Percentiles rank a stretch among this genome's conserved stretches.
These are phyloP conservation scores for Heliconius erato DNA, from an alignment of 2,888 invertebrate species.

Conservation along the genomic window DNA sequence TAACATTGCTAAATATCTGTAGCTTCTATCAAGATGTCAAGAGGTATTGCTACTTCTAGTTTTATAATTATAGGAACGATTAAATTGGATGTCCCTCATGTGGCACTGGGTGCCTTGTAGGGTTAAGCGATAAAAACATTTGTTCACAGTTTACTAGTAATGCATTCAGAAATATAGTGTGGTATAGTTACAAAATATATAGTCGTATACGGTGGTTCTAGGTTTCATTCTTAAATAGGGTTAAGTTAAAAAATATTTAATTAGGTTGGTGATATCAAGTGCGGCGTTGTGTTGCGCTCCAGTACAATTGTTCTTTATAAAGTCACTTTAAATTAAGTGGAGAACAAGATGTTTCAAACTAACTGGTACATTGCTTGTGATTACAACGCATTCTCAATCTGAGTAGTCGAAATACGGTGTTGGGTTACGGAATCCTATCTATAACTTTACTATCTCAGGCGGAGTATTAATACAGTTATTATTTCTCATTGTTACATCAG, in stretches of 20 bases:
- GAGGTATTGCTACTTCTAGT: too few relatives aligned
- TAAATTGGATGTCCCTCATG: too few relatives aligned
- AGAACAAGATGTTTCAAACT: too few relatives aligned
- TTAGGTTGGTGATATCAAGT: too few relatives aligned
- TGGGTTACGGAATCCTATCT: not conserved
- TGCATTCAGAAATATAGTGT: not conserved
- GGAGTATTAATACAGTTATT: not conserved
- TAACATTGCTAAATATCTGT: too few relatives aligned
- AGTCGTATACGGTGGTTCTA: not conserved
- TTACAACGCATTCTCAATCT: not conserved
- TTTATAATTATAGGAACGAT: too few relatives aligned
- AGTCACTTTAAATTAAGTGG: not conserved
- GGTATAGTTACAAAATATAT: not conserved
- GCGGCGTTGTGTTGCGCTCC: not conserved
- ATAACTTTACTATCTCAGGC: too few relatives aligned
- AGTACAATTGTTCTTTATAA: not conserved
- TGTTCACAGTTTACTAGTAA: constrained; percentile 24
- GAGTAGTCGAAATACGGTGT: not conserved
- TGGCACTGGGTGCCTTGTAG: too few relatives aligned
- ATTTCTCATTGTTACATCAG: too few relatives aligned
- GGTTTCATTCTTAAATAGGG: not conserved
- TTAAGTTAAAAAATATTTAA: not conserved
- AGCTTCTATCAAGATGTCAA: too few relatives aligned
- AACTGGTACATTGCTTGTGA: too few relatives aligned
- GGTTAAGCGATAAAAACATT: constrained; percentile 25